phyloP scores from a whole-genome alignment of 2,888 invertebrate species.

The Troides helena region DNA sequence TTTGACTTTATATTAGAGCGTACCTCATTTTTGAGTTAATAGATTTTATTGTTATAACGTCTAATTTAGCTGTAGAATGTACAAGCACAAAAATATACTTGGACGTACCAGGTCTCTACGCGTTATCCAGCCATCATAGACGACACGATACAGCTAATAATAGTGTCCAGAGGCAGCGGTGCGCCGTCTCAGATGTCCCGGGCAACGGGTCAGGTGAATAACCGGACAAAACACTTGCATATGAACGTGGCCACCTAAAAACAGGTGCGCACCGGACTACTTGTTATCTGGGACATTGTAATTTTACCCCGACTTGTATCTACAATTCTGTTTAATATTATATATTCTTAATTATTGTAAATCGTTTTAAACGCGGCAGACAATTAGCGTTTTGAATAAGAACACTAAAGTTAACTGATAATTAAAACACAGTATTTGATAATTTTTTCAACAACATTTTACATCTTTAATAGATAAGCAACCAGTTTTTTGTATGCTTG shows the following conservation, averaged over 20 bases:
- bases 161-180: slow-evolving; percentile 6
- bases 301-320: slow-evolving; percentile 10
- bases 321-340: not conserved
- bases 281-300: slow-evolving; percentile 21
- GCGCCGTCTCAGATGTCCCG: slow-evolving; percentile 9
- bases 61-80: too few species aligned
- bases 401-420: too few species aligned
- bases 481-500: too few species aligned
- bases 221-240: slow-evolving; percentile 23
- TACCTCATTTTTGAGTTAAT: too few species aligned
- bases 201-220: slow-evolving; percentile 24
- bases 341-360: too few species aligned
- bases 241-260: slow-evolving; percentile 23
- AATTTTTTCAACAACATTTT: too few species aligned
- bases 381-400: too few species aligned
- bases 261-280: slow-evolving; percentile 17
- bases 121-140: slow-evolving; percentile 16
- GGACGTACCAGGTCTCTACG: not conserved
- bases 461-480: too few species aligned
- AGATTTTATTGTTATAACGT: too few species aligned
- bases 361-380: too few species aligned
- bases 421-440: too few species aligned
- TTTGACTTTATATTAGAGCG: too few species aligned
- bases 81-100: not conserved
- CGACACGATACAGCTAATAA: slow-evolving; percentile 13